These are phyloP conservation scores for Euleptes europaea DNA, from an alignment of 2,113 vertebrate genomes.

Conservation along the genomic window DNA sequence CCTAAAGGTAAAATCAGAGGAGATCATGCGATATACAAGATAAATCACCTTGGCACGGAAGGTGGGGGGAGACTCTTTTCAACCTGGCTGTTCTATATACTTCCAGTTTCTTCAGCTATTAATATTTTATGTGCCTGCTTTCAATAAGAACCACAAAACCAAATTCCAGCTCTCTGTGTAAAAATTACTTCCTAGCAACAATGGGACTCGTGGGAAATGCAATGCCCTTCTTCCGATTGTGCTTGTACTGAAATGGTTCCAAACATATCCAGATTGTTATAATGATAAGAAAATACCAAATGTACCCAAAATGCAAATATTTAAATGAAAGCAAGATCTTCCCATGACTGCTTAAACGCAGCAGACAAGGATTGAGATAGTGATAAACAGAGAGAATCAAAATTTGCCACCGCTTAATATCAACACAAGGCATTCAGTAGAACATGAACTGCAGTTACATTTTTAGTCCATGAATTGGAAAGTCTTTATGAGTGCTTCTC, in stretches of 20 bases:
- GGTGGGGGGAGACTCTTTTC: background rate
- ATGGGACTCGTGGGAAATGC: background rate
- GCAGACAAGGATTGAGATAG: background rate
- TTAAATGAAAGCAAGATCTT: background rate
- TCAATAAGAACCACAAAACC: background rate
- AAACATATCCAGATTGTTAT: background rate
- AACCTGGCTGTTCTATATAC: background rate
- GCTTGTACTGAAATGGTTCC: slow-evolving; percentile 2
- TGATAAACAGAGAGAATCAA: background rate
- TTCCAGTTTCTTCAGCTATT: background rate
- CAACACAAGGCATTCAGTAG: background rate
- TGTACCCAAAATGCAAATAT: slow-evolving; percentile 4
- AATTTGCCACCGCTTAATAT: slow-evolving; percentile 5
- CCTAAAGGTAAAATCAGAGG: background rate
- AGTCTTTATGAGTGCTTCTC: background rate
- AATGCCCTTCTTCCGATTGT: background rate
- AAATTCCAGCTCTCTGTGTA: slow-evolving; percentile 4
- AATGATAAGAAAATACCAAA: background rate
- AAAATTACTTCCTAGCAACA: background rate
- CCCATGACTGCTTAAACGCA: background rate
- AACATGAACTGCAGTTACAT: background rate
- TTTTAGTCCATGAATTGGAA: background rate
- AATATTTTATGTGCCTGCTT: background rate
- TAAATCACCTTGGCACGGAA: background rate
- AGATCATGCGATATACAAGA: background rate